These are phyloP conservation scores for Chlorops oryzae DNA, from an alignment of 1,140 invertebrate species.

Conservation along the genomic window DNA sequence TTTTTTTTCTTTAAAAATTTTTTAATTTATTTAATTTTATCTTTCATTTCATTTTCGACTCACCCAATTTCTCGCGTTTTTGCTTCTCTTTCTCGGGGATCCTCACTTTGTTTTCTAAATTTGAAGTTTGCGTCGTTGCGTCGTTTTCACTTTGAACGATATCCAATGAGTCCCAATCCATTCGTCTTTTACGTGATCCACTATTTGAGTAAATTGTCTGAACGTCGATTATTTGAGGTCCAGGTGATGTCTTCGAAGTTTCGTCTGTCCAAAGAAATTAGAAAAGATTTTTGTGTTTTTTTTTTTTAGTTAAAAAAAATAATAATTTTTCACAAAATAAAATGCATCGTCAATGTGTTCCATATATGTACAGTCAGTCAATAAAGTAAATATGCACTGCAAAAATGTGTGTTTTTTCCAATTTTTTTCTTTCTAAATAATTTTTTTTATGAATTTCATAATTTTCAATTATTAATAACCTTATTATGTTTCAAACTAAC, in stretches of 20 bases:
- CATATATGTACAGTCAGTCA: too few relatives aligned
- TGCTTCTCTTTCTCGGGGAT: conserved; percentile 42
- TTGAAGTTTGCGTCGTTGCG: conserved; percentile 33
- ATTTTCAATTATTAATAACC: too few relatives aligned
- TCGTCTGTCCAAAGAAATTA: conserved; percentile 23
- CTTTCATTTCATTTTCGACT: neutral
- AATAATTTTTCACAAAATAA: too few relatives aligned
- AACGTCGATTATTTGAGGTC: conserved; percentile 46
- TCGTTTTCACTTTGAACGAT: conserved; percentile 42
- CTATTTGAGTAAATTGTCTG: conserved; percentile 42
- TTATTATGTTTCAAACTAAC: too few relatives aligned
- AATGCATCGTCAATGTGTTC: too few relatives aligned
- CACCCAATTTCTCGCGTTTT: conserved; percentile 29
- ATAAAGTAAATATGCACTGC: too few relatives aligned
- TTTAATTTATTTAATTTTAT: too few relatives aligned
- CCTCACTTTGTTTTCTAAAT: conserved; percentile 32
- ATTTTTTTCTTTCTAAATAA: too few relatives aligned
- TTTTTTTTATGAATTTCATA: too few relatives aligned
- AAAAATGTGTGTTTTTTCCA: too few relatives aligned
- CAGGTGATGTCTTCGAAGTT: conserved; percentile 41
- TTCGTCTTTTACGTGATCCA: conserved; percentile 47
- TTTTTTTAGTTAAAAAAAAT: too few relatives aligned
- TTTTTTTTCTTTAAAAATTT: too few relatives aligned
- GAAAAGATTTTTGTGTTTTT: neutral
- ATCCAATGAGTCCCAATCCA: conserved; percentile 48